phyloP scores from a whole-genome alignment of 2,888 invertebrate species.

The Caenorhabditis drosophilae region DNA sequence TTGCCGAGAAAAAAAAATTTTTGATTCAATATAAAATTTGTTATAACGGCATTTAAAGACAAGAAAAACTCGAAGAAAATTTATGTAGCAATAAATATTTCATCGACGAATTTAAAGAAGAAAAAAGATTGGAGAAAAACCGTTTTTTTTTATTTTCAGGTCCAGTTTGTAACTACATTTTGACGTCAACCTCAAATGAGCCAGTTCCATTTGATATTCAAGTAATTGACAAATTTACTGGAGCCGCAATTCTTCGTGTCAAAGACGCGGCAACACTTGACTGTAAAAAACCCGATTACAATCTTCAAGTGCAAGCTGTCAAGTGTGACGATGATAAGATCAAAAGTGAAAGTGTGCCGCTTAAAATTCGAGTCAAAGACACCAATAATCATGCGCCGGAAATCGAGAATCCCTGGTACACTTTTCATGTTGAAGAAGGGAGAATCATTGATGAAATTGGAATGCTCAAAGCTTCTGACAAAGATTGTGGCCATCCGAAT shows the following conservation, averaged over 20 bases:
- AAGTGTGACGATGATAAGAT: slow-evolving; percentile 61
- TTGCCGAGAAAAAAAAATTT: too few species aligned
- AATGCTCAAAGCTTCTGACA: slow-evolving; percentile 87
- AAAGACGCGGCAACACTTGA: slow-evolving; percentile 55
- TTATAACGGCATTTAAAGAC: too few species aligned
- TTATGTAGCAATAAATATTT: not conserved
- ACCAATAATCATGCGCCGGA: slow-evolving; percentile 93
- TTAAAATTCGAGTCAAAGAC: slow-evolving; percentile 83
- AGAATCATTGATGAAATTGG: slow-evolving; percentile 84
- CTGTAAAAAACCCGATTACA: slow-evolving; percentile 59
- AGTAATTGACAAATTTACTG: slow-evolving; percentile 61
- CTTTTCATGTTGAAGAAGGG: slow-evolving; percentile 83
- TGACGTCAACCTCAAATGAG: slow-evolving; percentile 45
- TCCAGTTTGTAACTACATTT: slow-evolving; percentile 63
- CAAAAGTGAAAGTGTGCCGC: slow-evolving; percentile 50
- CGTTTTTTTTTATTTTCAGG: slow-evolving; percentile 53
- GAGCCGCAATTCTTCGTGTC: slow-evolving; percentile 60
- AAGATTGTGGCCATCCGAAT: slow-evolving; percentile 91
- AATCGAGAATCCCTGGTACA: slow-evolving; percentile 88
- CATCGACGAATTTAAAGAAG: not conserved
- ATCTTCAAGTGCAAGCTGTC: slow-evolving; percentile 56
- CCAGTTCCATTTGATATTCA: slow-evolving; percentile 59
- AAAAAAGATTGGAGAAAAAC: not conserved
- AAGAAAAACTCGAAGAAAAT: too few species aligned
- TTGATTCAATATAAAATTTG: too few species aligned